A percentile compares a stretch with the other conserved stretches of the same genome.
Evolutionary conservation across 2,797 vertebrate genomes (phyloP).

Genomic region (Lerista edwardsae): DNA sequence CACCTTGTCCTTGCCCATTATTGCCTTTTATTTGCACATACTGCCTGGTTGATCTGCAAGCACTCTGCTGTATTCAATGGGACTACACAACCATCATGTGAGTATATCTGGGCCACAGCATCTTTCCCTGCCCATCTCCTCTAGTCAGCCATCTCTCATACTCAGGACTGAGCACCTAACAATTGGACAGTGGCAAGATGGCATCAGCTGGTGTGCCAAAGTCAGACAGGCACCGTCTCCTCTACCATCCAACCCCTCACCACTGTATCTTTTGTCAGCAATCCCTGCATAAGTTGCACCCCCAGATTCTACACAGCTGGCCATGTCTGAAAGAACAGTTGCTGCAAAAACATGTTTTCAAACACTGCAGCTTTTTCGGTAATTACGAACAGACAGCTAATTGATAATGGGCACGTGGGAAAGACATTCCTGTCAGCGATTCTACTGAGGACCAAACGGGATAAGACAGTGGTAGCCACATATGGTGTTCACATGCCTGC

Average conservation of each 20-base stretch:
- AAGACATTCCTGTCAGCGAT: background rate
- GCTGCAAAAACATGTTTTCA: conserved; percentile 7
- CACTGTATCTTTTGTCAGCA: background rate
- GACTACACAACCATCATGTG: background rate
- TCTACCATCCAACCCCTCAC: background rate
- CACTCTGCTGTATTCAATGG: background rate
- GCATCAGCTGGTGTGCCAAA: background rate
- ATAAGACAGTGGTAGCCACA: background rate
- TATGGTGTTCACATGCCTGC: background rate
- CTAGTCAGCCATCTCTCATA: background rate
- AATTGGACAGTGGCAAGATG: background rate
- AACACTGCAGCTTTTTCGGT: background rate
- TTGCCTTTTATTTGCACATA: background rate
- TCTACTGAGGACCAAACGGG: background rate
- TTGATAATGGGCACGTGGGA: background rate
- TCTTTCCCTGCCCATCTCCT: background rate
- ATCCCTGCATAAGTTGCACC: background rate
- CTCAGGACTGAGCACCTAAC: background rate
- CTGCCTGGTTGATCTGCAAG: background rate
- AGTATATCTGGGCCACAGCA: background rate
- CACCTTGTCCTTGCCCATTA: background rate
- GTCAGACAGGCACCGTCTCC: too few species aligned
- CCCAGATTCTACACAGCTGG: background rate
- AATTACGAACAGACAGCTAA: background rate
- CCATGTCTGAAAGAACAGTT: conserved; percentile 2